These are phyloP conservation scores for Zaprionus obscuricornis DNA, from an alignment of 2,888 invertebrate species.

Conservation along the genomic window DNA sequence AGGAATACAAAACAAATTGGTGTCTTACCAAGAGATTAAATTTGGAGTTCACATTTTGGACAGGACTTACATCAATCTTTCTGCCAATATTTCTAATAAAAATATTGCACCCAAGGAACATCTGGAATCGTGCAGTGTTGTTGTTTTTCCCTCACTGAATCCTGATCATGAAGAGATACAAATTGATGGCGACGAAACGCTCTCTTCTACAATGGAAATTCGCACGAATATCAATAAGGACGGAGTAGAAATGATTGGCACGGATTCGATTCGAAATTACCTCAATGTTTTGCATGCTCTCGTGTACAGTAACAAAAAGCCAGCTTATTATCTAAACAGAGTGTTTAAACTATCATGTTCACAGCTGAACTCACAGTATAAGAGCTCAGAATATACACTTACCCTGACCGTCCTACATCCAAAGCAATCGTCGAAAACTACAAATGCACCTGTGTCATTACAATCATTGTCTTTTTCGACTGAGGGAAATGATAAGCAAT, in stretches of 20 bases:
- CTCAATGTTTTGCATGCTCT: slow-evolving; percentile 84
- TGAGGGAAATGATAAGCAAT: slow-evolving; percentile 28
- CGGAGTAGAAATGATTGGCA: slow-evolving; percentile 87
- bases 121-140: slow-evolving; percentile 96
- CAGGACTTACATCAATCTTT: slow-evolving; percentile 90
- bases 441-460: slow-evolving; percentile 82
- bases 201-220: slow-evolving; percentile 82
- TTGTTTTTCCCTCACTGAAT: slow-evolving; percentile 97
- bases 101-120: slow-evolving; percentile 34
- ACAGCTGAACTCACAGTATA: slow-evolving; percentile 95
- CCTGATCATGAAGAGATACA: slow-evolving; percentile 94
- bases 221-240: slow-evolving; percentile 93
- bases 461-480: slow-evolving; percentile 84
- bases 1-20: slow-evolving; percentile 82
- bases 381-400: slow-evolving; percentile 97
- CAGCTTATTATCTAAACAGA: slow-evolving; percentile 96
- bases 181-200: slow-evolving; percentile 82
- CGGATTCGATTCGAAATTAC: slow-evolving; percentile 81
- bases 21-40: slow-evolving; percentile 83
- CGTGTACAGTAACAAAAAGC: slow-evolving; percentile 97
- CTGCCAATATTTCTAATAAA: slow-evolving; percentile 55
- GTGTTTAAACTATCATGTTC: slow-evolving; percentile 98
- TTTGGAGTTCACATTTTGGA: slow-evolving; percentile 94
- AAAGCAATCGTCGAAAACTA: slow-evolving; percentile 83
- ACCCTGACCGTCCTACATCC: slow-evolving; percentile 96